A percentile compares a stretch with the other conserved stretches of the same genome.
These are phyloP conservation scores for Gorilla gorilla DNA, from an alignment of 2,113 vertebrate genomes.

Conservation along the genomic window DNA sequence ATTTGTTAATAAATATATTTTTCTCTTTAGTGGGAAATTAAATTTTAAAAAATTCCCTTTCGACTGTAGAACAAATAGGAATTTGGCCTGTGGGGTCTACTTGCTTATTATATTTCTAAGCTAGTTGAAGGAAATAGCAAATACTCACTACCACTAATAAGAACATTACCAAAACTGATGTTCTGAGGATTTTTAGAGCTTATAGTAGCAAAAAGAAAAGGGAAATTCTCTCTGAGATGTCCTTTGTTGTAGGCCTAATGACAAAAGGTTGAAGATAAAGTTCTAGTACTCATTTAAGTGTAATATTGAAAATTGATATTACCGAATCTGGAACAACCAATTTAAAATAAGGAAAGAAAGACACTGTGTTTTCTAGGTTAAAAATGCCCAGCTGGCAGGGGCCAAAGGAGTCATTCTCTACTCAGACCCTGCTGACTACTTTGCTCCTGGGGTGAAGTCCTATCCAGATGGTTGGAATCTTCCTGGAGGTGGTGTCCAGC, in stretches of 20 bases:
- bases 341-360: background rate
- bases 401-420: conserved; percentile 94
- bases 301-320: background rate
- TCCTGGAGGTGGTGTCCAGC: conserved; percentile 92
- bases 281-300: background rate
- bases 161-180: background rate
- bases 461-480: conserved; percentile 97
- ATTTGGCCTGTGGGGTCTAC: background rate
- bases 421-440: conserved; percentile 96
- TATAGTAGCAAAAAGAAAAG: background rate
- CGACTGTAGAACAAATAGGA: background rate
- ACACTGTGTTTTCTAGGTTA: conserved; percentile 87
- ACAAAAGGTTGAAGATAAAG: background rate
- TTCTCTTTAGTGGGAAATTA: background rate
- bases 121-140: background rate
- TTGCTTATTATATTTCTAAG: conserved; percentile 1
- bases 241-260: background rate
- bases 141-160: background rate
- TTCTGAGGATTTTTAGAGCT: background rate
- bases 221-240: background rate
- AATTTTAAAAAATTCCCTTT: background rate
- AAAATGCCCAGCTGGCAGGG: conserved; percentile 92
- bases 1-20: background rate
- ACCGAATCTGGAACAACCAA: background rate
- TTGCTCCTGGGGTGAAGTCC: conserved; percentile 86